These are phyloP conservation scores for Blomia tropicalis DNA, from an alignment of 2,888 invertebrate species.

Conservation along the genomic window DNA sequence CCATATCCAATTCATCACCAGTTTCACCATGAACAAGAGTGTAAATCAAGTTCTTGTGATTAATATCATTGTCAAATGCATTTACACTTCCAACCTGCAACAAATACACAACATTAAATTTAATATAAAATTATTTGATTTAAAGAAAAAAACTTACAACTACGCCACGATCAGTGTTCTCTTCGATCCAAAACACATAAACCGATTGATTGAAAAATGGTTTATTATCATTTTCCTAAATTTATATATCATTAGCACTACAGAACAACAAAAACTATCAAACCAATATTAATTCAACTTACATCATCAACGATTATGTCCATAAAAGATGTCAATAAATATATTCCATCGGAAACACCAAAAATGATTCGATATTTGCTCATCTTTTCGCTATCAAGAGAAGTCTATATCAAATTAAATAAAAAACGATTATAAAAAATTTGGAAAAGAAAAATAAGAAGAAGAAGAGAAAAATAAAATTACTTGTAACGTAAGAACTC, in stretches of 20 bases:
- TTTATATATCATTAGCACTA: no score
- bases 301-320: slow-evolving; percentile 19
- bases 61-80: slow-evolving; percentile 69
- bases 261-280: no score
- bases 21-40: slow-evolving; percentile 43
- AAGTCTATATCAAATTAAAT: slow-evolving; percentile 8
- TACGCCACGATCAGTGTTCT: slow-evolving; percentile 67
- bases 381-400: slow-evolving; percentile 15
- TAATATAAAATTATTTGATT: no score
- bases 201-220: slow-evolving; percentile 65
- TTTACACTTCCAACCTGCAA: slow-evolving; percentile 61
- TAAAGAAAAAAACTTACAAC: no score
- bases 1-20: not conserved
- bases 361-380: slow-evolving; percentile 15
- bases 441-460: slow-evolving; percentile 4
- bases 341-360: slow-evolving; percentile 23
- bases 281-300: slow-evolving; percentile 41
- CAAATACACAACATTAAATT: not conserved
- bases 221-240: slow-evolving; percentile 87
- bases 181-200: slow-evolving; percentile 78
- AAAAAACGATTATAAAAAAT: no score
- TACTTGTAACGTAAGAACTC: slow-evolving; percentile 20
- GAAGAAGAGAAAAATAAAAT: not conserved
- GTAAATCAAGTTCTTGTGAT: slow-evolving; percentile 76
- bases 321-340: slow-evolving; percentile 16